Percentiles rank a stretch among this genome's conserved stretches.
Evolutionary conservation across 2,888 invertebrate genomes (phyloP).

Genomic region (Cosmopolites sordidus): DNA sequence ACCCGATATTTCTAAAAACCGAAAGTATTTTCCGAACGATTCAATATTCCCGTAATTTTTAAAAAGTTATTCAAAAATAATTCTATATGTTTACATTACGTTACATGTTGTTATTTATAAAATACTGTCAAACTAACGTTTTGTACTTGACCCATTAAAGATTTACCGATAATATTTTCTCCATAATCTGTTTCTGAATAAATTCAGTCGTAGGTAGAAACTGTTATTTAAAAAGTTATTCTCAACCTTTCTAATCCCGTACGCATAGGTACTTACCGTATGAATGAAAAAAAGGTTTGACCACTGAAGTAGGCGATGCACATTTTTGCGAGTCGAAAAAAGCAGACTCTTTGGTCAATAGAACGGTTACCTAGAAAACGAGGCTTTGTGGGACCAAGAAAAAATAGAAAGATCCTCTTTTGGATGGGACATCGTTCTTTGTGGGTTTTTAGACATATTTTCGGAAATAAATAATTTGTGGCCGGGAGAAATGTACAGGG

Average conservation of each 20-base stretch:
- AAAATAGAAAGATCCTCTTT: slow-evolving; percentile 7
- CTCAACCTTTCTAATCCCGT: slow-evolving; percentile 35
- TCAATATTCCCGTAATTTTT: too few species aligned
- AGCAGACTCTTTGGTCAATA: slow-evolving; percentile 18
- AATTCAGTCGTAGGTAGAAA: slow-evolving; percentile 16
- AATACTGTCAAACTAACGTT: too few species aligned
- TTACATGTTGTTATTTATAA: too few species aligned
- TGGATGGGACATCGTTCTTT: too few species aligned
- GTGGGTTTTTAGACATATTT: too few species aligned
- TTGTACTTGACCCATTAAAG: not conserved
- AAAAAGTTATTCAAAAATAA: too few species aligned
- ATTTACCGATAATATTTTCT: not conserved
- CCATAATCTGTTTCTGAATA: not conserved
- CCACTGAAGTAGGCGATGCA: slow-evolving; percentile 46
- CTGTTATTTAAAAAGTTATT: slow-evolving; percentile 26
- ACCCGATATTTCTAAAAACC: too few species aligned
- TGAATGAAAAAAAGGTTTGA: slow-evolving; percentile 40
- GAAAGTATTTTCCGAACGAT: too few species aligned
- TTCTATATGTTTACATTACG: too few species aligned
- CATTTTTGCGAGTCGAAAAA: slow-evolving; percentile 42
- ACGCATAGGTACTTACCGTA: slow-evolving; percentile 37
- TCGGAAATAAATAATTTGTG: too few species aligned
- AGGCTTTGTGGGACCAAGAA: slow-evolving; percentile 6
- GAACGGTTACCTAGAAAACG: slow-evolving; percentile 13
- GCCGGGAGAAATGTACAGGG: too few species aligned